phyloP scores from a whole-genome alignment of 2,888 invertebrate species.

The Heliothis peltigera region DNA sequence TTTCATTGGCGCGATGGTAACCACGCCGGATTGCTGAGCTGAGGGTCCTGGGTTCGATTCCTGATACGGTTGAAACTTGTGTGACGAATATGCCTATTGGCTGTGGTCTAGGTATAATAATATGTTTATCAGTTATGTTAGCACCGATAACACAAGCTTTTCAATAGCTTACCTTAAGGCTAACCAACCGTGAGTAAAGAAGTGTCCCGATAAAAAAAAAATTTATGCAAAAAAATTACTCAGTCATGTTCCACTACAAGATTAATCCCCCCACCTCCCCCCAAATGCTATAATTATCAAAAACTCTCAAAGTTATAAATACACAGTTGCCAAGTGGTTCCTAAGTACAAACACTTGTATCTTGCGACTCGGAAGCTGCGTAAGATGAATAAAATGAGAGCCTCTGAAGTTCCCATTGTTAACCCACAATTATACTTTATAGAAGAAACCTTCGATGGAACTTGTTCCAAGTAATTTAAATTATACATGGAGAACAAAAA shows the following conservation, averaged over 20 bases:
- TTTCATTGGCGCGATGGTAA: too few species aligned
- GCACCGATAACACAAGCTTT: too few species aligned
- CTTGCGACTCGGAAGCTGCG: neutral
- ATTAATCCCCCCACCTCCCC: neutral
- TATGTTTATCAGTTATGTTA: too few species aligned
- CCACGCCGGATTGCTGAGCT: too few species aligned
- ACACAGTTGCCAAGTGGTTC: neutral
- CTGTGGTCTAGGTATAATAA: too few species aligned
- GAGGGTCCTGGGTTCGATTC: too few species aligned
- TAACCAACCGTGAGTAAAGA: too few species aligned
- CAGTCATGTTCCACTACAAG: neutral
- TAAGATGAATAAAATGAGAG: neutral
- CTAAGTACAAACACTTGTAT: conserved; percentile 1
- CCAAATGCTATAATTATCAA: neutral
- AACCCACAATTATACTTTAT: neutral
- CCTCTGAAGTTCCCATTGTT: neutral
- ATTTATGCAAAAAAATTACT: neutral
- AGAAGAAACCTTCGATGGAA: neutral
- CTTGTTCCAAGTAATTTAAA: neutral
- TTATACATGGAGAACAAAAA: too few species aligned
- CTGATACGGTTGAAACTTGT: too few species aligned
- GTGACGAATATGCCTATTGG: too few species aligned
- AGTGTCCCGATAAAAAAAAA: too few species aligned
- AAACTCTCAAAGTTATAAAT: neutral
- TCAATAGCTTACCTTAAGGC: too few species aligned